These are phyloP conservation scores for Tetrax tetrax DNA, from an alignment of 2,113 vertebrate genomes.

Conservation along the genomic window DNA sequence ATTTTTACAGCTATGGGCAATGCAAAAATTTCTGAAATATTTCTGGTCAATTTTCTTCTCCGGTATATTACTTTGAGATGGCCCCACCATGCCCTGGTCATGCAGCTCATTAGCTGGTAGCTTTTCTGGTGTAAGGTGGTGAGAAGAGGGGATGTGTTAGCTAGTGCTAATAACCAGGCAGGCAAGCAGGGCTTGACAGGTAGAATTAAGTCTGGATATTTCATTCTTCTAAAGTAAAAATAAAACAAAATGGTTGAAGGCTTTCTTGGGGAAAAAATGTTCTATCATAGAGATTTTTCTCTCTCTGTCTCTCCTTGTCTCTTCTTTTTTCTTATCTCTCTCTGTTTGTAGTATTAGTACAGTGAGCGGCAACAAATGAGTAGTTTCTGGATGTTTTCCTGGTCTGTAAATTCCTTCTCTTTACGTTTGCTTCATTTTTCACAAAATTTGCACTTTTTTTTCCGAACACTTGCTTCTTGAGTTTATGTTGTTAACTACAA, in stretches of 20 bases:
- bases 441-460: neutral
- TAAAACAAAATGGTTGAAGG: neutral
- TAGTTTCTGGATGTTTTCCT: neutral
- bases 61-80: neutral
- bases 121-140: neutral
- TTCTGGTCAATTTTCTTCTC: neutral
- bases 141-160: neutral
- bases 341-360: neutral
- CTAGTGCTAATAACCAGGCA: neutral
- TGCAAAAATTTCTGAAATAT: neutral
- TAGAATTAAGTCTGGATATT: neutral
- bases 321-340: neutral
- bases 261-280: neutral
- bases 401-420: neutral
- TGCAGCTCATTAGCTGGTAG: constrained; percentile 7
- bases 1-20: neutral
- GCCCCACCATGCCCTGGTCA: neutral
- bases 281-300: neutral
- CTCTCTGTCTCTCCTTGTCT: rapidly evolving
- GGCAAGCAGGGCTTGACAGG: neutral
- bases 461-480: neutral
- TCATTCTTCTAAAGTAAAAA: constrained; percentile 4
- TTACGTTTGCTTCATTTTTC: neutral
- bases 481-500: neutral
- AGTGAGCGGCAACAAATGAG: neutral